phyloP scores from a whole-genome alignment of 2,888 invertebrate species.

The Agonopterix alstromeriana region DNA sequence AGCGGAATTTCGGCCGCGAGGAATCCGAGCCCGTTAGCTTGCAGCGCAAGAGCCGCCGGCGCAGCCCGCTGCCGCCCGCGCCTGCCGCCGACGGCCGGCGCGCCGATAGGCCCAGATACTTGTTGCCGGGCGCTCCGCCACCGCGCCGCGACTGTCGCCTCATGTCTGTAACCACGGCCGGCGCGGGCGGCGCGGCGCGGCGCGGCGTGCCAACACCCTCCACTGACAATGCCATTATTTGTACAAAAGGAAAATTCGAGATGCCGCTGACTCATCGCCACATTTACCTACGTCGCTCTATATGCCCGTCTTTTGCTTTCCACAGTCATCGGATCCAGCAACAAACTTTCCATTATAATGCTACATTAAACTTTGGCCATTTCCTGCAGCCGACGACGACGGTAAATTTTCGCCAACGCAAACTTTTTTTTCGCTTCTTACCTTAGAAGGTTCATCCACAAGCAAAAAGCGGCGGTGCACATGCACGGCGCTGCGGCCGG shows the following conservation, averaged over 20 bases:
- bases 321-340: conserved; percentile 19
- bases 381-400: conserved; percentile 11
- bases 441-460: conserved; percentile 39
- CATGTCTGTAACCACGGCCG: conserved; percentile 15
- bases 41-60: conserved; percentile 21
- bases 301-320: not conserved
- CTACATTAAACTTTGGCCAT: conserved; percentile 21
- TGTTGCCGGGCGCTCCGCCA: conserved; percentile 25
- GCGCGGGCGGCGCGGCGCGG: conserved; percentile 27
- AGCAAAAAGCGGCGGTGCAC: conserved; percentile 30
- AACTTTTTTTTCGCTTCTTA: conserved; percentile 41
- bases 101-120: conserved; percentile 24
- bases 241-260: conserved; percentile 70
- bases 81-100: conserved; percentile 8
- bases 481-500: conserved; percentile 17
- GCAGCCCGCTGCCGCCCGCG: conserved; percentile 16
- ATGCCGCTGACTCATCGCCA: conserved; percentile 64
- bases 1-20: conserved; percentile 69
- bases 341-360: conserved; percentile 28
- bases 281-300: conserved; percentile 13
- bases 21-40: conserved; percentile 69
- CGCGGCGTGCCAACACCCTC: conserved; percentile 37
- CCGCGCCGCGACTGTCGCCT: conserved; percentile 7
- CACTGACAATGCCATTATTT: conserved; percentile 48
- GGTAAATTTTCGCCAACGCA: conserved; percentile 21